phyloP scores from a whole-genome alignment of 92 coral and sea anemone species.

The Blastomussa wellsi region DNA sequence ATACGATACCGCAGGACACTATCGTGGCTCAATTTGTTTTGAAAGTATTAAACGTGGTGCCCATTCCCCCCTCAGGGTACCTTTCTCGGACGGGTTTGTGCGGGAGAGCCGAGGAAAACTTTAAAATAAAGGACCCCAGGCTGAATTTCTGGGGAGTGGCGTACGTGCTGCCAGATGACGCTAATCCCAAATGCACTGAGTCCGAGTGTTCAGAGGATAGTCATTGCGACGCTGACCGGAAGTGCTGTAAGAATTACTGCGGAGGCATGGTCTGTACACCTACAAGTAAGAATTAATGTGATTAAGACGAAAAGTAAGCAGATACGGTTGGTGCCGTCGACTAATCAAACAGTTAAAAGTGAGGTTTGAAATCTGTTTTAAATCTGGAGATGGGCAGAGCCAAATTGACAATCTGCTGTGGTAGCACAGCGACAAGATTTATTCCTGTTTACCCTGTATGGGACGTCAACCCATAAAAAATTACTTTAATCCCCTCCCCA shows the following conservation, averaged over 20 bases:
- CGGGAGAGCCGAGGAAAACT: constrained; percentile 71
- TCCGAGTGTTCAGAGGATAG: constrained; percentile 87
- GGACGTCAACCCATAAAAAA: no score
- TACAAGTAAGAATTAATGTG: constrained; percentile 62
- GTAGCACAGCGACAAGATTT: no score
- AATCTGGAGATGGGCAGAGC: no score
- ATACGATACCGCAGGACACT: background rate
- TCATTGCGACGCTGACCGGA: constrained; percentile 83
- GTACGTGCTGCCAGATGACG: constrained; percentile 58
- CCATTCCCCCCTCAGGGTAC: constrained; percentile 54
- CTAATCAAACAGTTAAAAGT: no score
- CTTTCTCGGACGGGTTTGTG: constrained; percentile 93
- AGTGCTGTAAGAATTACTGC: constrained; percentile 91
- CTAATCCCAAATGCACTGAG: constrained; percentile 69
- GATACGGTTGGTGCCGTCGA: no score
- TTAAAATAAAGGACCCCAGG: constrained; percentile 59
- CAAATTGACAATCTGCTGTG: no score
- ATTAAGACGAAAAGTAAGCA: no score
- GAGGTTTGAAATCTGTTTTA: no score
- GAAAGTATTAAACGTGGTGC: background rate
- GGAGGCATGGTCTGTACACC: constrained; percentile 88
- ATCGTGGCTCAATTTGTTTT: background rate
- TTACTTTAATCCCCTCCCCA: no score
- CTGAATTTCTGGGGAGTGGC: constrained; percentile 75
- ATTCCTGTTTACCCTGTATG: no score